Conservation (phyloP, 2,797 vertebrate species). For the Sylvilagus floridanus region DNA sequence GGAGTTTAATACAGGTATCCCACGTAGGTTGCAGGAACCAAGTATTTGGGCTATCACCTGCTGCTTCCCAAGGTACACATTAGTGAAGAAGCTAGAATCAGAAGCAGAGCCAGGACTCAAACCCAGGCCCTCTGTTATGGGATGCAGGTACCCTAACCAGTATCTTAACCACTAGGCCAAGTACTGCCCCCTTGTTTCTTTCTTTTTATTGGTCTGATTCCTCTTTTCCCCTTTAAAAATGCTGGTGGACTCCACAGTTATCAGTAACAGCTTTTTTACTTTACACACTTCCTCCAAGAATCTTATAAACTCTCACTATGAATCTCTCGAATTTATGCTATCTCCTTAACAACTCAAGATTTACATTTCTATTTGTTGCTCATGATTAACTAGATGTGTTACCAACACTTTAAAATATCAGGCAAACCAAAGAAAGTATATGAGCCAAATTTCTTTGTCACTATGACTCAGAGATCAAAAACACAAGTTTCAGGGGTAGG, state of each 20-base stretch:
- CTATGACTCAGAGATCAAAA: slow-evolving; percentile 29
- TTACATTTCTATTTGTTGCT: neutral
- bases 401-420: neutral
- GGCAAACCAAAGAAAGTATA: slow-evolving; percentile 31
- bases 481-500: neutral
- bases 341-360: slow-evolving; percentile 1
- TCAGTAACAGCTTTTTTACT: slow-evolving; percentile 39
- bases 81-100: too few species aligned
- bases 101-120: too few species aligned
- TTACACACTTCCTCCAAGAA: slow-evolving; percentile 11
- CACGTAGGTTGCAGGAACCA: too few species aligned
- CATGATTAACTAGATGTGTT: neutral
- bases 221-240: slow-evolving; percentile 4
- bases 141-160: too few species aligned
- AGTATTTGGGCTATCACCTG: too few species aligned
- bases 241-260: neutral
- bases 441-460: slow-evolving; percentile 41
- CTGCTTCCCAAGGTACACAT: too few species aligned
- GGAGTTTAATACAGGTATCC: too few species aligned
- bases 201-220: neutral
- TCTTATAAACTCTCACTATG: slow-evolving; percentile 1
- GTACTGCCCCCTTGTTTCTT: too few species aligned
- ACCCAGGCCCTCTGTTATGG: too few species aligned
- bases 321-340: neutral
- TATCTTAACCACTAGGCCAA: too few species aligned